Evolutionary conservation across 2,888 invertebrate genomes (phyloP), one percentile per base, ranked within the genome.

Genomic region (Pecten maximus): DNA sequence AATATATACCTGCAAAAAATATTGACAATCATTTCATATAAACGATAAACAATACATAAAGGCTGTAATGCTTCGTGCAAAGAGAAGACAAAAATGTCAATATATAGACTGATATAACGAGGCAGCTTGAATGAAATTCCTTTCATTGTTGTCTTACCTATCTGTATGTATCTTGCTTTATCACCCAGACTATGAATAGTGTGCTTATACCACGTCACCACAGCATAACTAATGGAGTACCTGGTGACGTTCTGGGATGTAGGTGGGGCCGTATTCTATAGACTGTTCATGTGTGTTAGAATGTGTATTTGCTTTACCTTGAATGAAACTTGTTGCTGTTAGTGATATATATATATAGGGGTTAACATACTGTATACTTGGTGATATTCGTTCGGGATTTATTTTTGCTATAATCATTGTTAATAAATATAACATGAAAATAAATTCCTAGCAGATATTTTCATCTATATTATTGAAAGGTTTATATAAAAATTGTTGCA

Each of bases 101-200:
- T 74, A 16, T 74, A 74, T 74, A 74, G 74, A 28, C 74, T 6
- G 54, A 19, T 54, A 54, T n/a, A 19, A 2, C 35, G 10, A 74
- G 74, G 23, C 35, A 74, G 74, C 74, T 74, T 74, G 74, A 74
- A 74, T 74, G 74, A 74, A 74, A 74, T 74, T 74, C 74, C 74
- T 23, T 74, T 74, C 74, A 74, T 74, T 74, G 10, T 10, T 74
- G 28, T 74, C 35, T 74, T 74, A 74, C 74, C 74, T 74, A 74
- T 74, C 28, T 74, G 35, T 35, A 35, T 74, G 74, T 74, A 74
- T 35, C 74, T 74, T 28, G 35, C 2, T 74, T 74, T 74, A 74
- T 74, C 35, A 35, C n/a, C 60, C 28, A 60, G n/a, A 60, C 74
- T 16, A 35, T 74, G 74, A 74, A 74, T 74, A 74, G 74, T 35